Percentiles rank a stretch among this genome's conserved stretches.
These are phyloP conservation scores for Temnothorax nylanderi DNA, from an alignment of 1,140 invertebrate species.

Conservation along the genomic window DNA sequence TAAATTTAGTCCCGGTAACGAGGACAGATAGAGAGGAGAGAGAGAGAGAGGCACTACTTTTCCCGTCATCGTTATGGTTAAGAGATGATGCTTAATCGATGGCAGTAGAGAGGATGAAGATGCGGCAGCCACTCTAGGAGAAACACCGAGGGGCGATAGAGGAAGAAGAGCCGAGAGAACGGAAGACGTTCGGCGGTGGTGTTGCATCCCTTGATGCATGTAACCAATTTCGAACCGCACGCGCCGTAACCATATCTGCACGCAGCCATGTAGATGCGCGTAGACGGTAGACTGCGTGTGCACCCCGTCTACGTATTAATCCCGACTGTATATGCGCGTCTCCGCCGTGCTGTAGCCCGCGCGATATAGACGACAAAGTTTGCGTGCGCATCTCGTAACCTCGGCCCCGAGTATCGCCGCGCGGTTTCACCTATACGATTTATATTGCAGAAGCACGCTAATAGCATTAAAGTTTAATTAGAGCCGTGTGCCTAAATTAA, in stretches of 20 bases:
- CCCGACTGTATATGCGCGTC: neutral
- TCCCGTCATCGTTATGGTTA: conserved; percentile 52
- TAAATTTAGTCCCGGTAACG: conserved; percentile 17
- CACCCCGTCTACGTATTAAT: conserved; percentile 61
- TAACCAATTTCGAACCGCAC: conserved; percentile 72
- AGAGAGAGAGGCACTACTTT: conserved; percentile 17
- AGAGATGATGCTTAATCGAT: conserved; percentile 72
- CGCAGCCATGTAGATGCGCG: conserved; percentile 62
- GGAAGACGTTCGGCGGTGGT: conserved; percentile 49
- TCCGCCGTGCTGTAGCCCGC: neutral
- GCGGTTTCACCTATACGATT: conserved; percentile 40
- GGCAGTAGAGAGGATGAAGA: conserved; percentile 23
- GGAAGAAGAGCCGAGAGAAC: conserved; percentile 17
- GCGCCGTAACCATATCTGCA: conserved; percentile 69
- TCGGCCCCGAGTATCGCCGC: conserved; percentile 7
- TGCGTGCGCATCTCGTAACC: neutral
- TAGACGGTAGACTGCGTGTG: conserved; percentile 33
- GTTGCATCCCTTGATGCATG: conserved; percentile 67
- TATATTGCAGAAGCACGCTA: conserved; percentile 35
- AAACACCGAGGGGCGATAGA: neutral
- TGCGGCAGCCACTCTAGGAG: neutral
- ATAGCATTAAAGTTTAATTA: conserved; percentile 52
- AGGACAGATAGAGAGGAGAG: neutral
- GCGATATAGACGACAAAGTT: conserved; percentile 5
- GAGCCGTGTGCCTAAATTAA: conserved; percentile 29